These are phyloP conservation scores for Rhynchophorus ferrugineus DNA, from an alignment of 1,140 invertebrate species.

Conservation along the genomic window DNA sequence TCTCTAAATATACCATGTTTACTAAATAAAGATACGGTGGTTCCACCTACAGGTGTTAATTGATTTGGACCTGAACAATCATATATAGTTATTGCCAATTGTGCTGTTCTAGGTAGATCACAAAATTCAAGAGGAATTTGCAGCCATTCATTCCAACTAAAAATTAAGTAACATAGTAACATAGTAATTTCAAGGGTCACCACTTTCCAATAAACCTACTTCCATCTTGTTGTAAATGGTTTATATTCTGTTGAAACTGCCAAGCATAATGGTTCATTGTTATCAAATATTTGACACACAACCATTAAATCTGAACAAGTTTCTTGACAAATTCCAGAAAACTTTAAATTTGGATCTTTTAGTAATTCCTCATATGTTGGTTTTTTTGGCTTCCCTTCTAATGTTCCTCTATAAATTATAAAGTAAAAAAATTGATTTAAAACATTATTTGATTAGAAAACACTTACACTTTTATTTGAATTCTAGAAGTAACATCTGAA, in stretches of 20 bases:
- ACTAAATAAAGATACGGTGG: conserved; percentile 84
- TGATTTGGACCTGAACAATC: conserved; percentile 84
- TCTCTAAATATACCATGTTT: conserved; percentile 85
- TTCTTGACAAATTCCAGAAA: conserved; percentile 77
- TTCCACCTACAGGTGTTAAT: conserved; percentile 79
- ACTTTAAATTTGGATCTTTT: conserved; percentile 82
- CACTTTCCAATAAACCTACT: conserved; percentile 51
- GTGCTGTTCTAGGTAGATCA: conserved; percentile 83
- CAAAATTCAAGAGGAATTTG: conserved; percentile 84
- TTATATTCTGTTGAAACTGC: conserved; percentile 91
- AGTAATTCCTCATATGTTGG: conserved; percentile 84
- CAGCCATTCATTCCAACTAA: conserved; percentile 97
- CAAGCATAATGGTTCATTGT: conserved; percentile 74
- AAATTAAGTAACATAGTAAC: conserved; percentile 25
- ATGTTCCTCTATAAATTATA: conserved; percentile 66
- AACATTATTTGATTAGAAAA: conserved; percentile 6
- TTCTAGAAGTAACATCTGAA: conserved; percentile 75
- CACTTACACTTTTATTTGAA: conserved; percentile 91
- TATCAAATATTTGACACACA: conserved; percentile 78
- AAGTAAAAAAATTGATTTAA: conserved; percentile 6
- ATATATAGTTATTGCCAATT: conserved; percentile 87
- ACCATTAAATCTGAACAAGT: conserved; percentile 81
- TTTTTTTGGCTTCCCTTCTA: conserved; percentile 81
- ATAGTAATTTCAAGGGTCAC: neutral
- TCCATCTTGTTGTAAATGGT: conserved; percentile 86